These are phyloP conservation scores for Lordiphosa stackelbergi DNA, from an alignment of 1,140 invertebrate species.

Conservation along the genomic window DNA sequence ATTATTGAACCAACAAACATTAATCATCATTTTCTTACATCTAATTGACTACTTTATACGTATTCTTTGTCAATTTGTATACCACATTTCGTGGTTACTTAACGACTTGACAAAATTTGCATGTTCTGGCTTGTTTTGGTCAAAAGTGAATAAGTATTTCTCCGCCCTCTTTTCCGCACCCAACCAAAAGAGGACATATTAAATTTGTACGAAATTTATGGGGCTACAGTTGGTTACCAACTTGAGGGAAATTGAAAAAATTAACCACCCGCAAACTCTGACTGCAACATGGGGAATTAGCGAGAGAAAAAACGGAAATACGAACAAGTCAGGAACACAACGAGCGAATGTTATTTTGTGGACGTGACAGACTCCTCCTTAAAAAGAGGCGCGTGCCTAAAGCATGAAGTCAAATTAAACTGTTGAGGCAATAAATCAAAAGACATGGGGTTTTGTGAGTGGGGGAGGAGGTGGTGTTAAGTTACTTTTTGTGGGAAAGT, in stretches of 20 bases:
- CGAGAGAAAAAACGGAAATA: conserved; percentile 25
- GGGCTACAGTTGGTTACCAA: conserved; percentile 18
- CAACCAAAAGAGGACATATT: conserved; percentile 17
- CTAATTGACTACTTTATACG: too few species aligned
- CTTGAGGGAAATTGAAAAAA: conserved; percentile 37
- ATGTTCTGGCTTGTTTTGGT: conserved; percentile 29
- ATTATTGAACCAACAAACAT: too few species aligned
- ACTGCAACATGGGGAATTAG: conserved; percentile 38
- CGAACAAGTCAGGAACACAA: conserved; percentile 45
- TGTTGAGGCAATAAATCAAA: conserved; percentile 64
- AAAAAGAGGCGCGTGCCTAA: conserved; percentile 26
- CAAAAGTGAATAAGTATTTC: conserved; percentile 24
- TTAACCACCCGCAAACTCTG: conserved; percentile 11
- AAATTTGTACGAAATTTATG: conserved; percentile 40
- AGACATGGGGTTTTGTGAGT: conserved; percentile 17
- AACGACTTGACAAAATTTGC: conserved; percentile 22
- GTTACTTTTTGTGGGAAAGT: conserved; percentile 1
- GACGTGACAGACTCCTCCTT: conserved; percentile 43
- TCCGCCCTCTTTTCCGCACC: too few species aligned
- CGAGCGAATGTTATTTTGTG: conserved; percentile 39
- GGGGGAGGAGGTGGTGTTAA: conserved; percentile 1
- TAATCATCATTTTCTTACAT: too few species aligned
- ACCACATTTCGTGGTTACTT: too few species aligned
- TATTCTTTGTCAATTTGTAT: too few species aligned
- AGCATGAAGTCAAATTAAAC: conserved; percentile 60